phyloP scores from a whole-genome alignment of 2,888 invertebrate species.

The Erynnis tages region DNA sequence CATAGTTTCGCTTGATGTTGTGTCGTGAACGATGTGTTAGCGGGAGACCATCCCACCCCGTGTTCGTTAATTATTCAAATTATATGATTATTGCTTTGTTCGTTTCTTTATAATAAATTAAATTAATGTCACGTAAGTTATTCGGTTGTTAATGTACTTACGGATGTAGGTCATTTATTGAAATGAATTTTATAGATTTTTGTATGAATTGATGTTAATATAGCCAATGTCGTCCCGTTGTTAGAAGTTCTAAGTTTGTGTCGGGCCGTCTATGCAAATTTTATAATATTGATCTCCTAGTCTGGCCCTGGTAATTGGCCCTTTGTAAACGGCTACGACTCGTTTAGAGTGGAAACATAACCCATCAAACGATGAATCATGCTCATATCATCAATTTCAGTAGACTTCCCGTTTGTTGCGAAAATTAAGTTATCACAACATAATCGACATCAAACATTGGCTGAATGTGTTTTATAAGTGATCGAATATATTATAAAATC shows the following conservation, averaged over 20 bases:
- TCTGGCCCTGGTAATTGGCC: too few relatives aligned
- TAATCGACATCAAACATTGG: conserved; percentile 35
- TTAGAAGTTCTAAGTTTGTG: background rate
- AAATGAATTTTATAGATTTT: conserved; percentile 41
- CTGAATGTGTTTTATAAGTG: conserved; percentile 48
- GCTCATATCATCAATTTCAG: too few relatives aligned
- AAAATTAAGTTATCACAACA: background rate
- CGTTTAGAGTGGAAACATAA: too few relatives aligned
- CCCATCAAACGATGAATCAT: too few relatives aligned
- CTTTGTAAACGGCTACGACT: too few relatives aligned
- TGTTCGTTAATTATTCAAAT: conserved; percentile 31
- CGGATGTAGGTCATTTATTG: conserved; percentile 50
- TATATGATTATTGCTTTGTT: conserved; percentile 32
- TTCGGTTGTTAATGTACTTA: conserved; percentile 51
- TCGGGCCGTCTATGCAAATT: background rate
- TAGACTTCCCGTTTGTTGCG: background rate
- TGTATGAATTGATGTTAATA: conserved; percentile 25
- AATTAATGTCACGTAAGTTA: conserved; percentile 42
- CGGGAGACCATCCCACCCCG: conserved; percentile 23
- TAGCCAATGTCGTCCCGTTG: background rate
- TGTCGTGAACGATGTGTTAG: conserved; percentile 39
- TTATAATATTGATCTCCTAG: too few relatives aligned
- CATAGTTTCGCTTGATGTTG: conserved; percentile 45
- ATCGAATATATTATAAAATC: conserved; percentile 44
- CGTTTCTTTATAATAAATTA: conserved; percentile 19